A percentile compares a stretch with the other conserved stretches of the same genome.
Conservation (phyloP, 2,113 vertebrate species). For the Phaethornis superciliosus region DNA sequence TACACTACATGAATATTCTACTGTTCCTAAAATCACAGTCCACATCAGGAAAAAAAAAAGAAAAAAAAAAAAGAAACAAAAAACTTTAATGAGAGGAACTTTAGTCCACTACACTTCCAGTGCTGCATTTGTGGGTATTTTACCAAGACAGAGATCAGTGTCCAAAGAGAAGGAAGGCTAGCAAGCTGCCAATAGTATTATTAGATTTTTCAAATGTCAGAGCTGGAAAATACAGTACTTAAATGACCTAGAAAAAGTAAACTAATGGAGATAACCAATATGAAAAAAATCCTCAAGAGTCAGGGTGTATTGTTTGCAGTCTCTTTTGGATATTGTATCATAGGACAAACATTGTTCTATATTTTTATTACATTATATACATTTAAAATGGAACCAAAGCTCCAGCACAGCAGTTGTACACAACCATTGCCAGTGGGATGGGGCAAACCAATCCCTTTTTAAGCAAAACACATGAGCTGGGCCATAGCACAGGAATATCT, state of each 20-base stretch:
- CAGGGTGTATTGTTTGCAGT: neutral
- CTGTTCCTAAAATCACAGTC: neutral
- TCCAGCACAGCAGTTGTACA: neutral
- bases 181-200: neutral
- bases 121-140: neutral
- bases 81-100: neutral
- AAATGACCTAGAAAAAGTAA: neutral
- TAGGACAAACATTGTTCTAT: neutral
- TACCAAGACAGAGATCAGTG: neutral
- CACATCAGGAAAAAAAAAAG: too few relatives aligned
- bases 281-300: neutral
- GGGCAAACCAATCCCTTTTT: neutral
- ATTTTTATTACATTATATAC: neutral
- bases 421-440: neutral
- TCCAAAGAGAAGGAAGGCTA: fast-evolving
- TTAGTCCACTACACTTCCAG: neutral
- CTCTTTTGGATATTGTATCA: neutral
- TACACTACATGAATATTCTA: neutral
- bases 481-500: fast-evolving
- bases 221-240: neutral
- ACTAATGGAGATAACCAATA: neutral
- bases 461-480: neutral
- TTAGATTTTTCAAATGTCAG: neutral
- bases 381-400: neutral
- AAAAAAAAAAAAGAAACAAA: too few relatives aligned